Percentiles rank a stretch among this genome's conserved stretches.
Conservation (phyloP, 2,888 invertebrate species). For the Theodoxus fluviatilis region DNA sequence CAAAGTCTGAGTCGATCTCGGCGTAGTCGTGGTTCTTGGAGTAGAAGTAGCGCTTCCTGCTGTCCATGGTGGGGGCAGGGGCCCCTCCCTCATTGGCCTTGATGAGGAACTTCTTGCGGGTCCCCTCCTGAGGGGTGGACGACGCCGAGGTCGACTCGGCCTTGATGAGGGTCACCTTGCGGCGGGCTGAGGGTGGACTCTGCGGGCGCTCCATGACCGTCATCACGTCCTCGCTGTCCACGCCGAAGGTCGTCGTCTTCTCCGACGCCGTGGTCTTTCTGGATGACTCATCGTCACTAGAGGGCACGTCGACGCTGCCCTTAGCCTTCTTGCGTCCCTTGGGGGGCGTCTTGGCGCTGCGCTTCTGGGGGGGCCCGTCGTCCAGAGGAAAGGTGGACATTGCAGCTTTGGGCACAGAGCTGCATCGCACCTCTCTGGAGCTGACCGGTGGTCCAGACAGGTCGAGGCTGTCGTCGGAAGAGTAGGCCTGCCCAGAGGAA, state of each 20-base stretch:
- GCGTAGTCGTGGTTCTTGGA: constrained; percentile 55
- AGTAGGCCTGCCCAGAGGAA: no score
- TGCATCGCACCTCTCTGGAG: background rate
- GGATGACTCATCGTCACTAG: constrained; percentile 21
- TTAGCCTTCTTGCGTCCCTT: constrained; percentile 44
- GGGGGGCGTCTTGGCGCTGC: constrained; percentile 44
- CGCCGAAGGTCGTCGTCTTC: no score
- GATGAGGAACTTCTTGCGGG: constrained; percentile 10
- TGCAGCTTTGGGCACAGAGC: no score
- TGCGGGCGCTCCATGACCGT: constrained; percentile 38
- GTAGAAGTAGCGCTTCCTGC: constrained; percentile 38
- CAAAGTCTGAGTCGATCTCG: constrained; percentile 50
- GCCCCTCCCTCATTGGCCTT: no score
- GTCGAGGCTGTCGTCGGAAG: no score
- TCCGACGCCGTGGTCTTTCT: background rate
- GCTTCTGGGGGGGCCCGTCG: constrained; percentile 40
- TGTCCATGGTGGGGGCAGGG: background rate
- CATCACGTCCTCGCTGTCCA: background rate
- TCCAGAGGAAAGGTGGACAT: constrained; percentile 32
- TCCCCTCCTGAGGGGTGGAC: constrained; percentile 5
- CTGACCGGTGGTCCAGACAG: background rate
- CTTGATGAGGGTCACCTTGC: constrained; percentile 27
- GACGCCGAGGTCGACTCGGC: no score
- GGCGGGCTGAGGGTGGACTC: constrained; percentile 42
- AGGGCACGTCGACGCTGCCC: constrained; percentile 27